Conservation (phyloP, 2,113 vertebrate genomes). For the Notothenia rossii region DNA sequence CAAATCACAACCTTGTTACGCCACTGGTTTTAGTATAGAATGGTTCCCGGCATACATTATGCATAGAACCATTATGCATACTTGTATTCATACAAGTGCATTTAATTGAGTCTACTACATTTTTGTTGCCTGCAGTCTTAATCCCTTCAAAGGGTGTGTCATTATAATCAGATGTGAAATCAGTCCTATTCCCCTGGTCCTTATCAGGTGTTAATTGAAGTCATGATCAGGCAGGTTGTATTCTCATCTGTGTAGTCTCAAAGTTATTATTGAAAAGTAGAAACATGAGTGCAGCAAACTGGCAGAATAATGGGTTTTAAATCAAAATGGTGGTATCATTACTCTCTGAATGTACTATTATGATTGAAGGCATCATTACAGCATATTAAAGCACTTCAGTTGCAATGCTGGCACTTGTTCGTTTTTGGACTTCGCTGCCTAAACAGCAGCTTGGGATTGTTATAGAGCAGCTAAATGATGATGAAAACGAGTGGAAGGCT, state of each 20-base stretch:
- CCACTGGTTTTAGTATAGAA: slow-evolving; percentile 30
- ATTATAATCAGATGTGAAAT: slow-evolving; percentile 63
- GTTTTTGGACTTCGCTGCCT: slow-evolving; percentile 43
- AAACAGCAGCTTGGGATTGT: slow-evolving; percentile 65
- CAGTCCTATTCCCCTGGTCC: slow-evolving; percentile 29
- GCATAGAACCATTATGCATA: too few relatives aligned
- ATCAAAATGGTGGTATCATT: slow-evolving; percentile 30
- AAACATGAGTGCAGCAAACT: slow-evolving; percentile 14
- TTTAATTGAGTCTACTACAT: slow-evolving; percentile 35
- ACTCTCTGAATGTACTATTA: slow-evolving; percentile 20
- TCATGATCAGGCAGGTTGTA: slow-evolving; percentile 35
- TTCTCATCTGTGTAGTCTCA: slow-evolving; percentile 35
- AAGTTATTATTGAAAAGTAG: slow-evolving; percentile 38
- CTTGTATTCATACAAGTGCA: slow-evolving; percentile 37
- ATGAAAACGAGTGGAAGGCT: slow-evolving; percentile 66
- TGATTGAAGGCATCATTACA: slow-evolving; percentile 55
- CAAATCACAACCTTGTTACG: too few relatives aligned
- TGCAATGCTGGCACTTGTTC: slow-evolving; percentile 54
- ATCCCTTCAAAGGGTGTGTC: slow-evolving; percentile 45
- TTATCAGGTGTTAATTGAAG: slow-evolving; percentile 63
- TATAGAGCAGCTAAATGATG: slow-evolving; percentile 59
- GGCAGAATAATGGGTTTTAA: slow-evolving; percentile 32
- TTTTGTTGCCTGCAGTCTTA: slow-evolving; percentile 47
- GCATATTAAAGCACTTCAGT: slow-evolving; percentile 60
- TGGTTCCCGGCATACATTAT: too few relatives aligned